Conservation (phyloP, 2,113 vertebrate species). For the Vulpes ferrilata region DNA sequence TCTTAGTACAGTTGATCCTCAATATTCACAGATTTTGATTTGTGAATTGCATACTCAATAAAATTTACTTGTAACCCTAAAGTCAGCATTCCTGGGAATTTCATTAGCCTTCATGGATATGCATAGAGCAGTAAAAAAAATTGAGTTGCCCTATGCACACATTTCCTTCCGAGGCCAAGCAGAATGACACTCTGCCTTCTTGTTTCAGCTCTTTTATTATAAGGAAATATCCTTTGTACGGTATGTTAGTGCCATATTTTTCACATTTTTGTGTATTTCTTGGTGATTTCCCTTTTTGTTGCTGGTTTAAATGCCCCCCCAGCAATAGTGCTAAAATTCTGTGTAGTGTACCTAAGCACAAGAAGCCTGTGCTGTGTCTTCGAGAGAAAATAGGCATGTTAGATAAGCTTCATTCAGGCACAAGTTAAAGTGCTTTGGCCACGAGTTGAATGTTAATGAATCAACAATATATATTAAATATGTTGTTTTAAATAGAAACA, state of each 20-base stretch:
- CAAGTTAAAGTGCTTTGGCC: neutral
- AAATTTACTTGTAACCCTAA: neutral
- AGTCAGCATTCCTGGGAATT: neutral
- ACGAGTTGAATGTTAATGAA: neutral
- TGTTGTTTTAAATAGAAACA: neutral
- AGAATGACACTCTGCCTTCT: neutral
- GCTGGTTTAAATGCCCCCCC: neutral
- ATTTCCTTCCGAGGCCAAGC: neutral
- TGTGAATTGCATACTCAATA: neutral
- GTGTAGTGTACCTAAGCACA: neutral
- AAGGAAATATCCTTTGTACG: neutral
- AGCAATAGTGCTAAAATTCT: neutral
- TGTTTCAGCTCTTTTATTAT: neutral
- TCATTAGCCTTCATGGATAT: neutral
- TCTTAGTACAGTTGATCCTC: neutral
- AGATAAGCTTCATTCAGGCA: neutral
- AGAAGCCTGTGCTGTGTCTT: neutral
- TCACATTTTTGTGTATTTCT: neutral
- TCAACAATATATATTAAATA: neutral
- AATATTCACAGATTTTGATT: neutral
- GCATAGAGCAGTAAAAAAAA: neutral
- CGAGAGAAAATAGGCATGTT: neutral
- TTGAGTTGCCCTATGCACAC: neutral
- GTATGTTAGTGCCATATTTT: neutral
- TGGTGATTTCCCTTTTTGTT: neutral